A percentile compares a stretch with the other conserved stretches of the same genome.
Evolutionary conservation across 2,888 invertebrate genomes (phyloP).

Genomic region (Leptinotarsa tumamoca): DNA sequence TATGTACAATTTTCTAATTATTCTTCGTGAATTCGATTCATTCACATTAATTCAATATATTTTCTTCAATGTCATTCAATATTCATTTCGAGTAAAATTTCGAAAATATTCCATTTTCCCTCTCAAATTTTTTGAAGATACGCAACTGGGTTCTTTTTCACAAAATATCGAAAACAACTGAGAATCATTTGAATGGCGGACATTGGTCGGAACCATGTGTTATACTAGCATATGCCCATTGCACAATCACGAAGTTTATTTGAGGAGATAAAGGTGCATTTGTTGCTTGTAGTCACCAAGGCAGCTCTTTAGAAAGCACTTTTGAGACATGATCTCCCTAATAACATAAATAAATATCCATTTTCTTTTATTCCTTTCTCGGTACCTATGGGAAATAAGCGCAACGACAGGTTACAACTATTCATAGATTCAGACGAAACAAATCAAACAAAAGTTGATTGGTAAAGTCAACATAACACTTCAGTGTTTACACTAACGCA

Average conservation of each 20-base stretch:
- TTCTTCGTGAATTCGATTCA: no score
- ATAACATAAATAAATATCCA: slow-evolving; percentile 40
- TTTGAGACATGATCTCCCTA: slow-evolving; percentile 31
- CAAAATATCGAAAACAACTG: slow-evolving; percentile 8
- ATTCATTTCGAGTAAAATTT: no score
- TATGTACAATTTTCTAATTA: no score
- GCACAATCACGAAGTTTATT: slow-evolving; percentile 5
- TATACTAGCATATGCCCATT: background rate
- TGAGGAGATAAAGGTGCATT: slow-evolving; percentile 19
- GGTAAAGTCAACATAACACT: slow-evolving; percentile 43
- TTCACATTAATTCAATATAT: no score
- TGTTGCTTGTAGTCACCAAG: background rate
- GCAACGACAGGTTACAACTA: slow-evolving; percentile 37
- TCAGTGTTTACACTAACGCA: slow-evolving; percentile 44
- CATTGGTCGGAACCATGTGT: slow-evolving; percentile 8
- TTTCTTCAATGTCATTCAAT: no score
- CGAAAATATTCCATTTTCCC: background rate
- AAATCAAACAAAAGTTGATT: slow-evolving; percentile 43
- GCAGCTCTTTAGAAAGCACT: slow-evolving; percentile 36
- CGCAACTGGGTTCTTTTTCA: background rate
- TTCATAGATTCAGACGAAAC: slow-evolving; percentile 38
- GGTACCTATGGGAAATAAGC: slow-evolving; percentile 38
- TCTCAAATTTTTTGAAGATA: background rate
- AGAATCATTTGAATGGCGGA: background rate
- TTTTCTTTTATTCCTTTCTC: slow-evolving; percentile 37